Conservation (phyloP, 2,888 invertebrate species). For the Hypena proboscidalis region DNA sequence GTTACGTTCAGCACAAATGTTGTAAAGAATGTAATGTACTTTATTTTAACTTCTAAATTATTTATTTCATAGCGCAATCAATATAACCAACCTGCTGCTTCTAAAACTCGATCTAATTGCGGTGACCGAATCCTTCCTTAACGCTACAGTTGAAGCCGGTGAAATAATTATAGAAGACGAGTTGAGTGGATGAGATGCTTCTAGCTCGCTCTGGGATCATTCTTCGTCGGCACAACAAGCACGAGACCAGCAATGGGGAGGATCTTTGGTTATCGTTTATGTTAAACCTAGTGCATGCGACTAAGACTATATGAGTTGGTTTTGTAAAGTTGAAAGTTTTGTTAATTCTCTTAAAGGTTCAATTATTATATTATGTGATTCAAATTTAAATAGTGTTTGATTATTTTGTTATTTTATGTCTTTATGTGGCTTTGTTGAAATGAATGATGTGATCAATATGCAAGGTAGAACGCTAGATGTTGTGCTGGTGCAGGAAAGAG, state of each 20-base stretch:
- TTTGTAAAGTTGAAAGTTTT: background rate
- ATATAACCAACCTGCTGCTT: background rate
- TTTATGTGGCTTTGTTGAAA: background rate
- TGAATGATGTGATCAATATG: constrained; percentile 1
- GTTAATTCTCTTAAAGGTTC: background rate
- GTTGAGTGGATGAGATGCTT: background rate
- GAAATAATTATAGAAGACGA: background rate
- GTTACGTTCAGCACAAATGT: too few species aligned
- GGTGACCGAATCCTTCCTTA: background rate
- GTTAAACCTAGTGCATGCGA: background rate
- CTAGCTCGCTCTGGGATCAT: background rate
- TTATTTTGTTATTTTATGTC: constrained; percentile 8
- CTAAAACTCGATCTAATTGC: background rate
- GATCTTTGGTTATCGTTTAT: background rate
- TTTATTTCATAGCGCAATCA: too few species aligned
- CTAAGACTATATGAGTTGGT: background rate
- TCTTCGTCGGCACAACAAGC: background rate
- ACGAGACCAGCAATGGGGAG: background rate
- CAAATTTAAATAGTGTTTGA: too few species aligned
- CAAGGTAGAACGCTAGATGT: constrained; percentile 8
- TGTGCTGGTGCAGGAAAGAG: constrained; percentile 3
- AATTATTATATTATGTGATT: constrained; percentile 15
- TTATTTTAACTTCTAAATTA: too few species aligned
- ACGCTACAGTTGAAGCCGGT: background rate
- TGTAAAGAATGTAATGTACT: too few species aligned